phyloP scores from a whole-genome alignment of 2,113 vertebrate species.

The Myxocyprinus asiaticus region DNA sequence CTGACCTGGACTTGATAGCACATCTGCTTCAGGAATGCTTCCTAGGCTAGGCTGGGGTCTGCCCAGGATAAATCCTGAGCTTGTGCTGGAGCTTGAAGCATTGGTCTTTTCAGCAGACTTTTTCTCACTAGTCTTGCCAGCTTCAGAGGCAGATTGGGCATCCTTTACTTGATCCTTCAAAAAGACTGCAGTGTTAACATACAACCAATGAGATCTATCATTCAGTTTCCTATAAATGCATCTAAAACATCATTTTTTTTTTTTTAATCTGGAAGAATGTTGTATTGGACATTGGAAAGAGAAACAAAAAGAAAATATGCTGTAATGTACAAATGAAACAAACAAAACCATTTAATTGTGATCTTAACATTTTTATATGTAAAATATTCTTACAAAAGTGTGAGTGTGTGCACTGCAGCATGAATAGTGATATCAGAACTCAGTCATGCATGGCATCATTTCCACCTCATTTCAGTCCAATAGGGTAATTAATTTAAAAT shows the following conservation, averaged over 20 bases:
- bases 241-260: too few relatives aligned
- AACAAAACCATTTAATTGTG: too few relatives aligned
- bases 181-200: background rate
- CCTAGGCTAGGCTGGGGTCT: slow-evolving; percentile 64
- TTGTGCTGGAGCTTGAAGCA: slow-evolving; percentile 60
- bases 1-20: slow-evolving; percentile 72
- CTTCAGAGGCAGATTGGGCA: slow-evolving; percentile 65
- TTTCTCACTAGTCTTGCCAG: background rate
- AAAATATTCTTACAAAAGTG: too few relatives aligned
- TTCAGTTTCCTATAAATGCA: too few relatives aligned
- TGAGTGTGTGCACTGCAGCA: background rate
- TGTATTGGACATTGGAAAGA: background rate
- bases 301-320: background rate
- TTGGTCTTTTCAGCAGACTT: slow-evolving; percentile 48
- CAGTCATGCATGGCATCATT: background rate
- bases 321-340: too few relatives aligned
- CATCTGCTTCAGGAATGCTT: slow-evolving; percentile 32
- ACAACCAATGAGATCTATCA: background rate
- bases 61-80: slow-evolving; percentile 49
- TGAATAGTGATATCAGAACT: background rate
- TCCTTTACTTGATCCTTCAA: slow-evolving; percentile 77
- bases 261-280: background rate
- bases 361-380: too few relatives aligned
- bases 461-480: too few relatives aligned
- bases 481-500: too few relatives aligned